Conservation (phyloP, 2,113 vertebrate species). For the Hyaena hyaena region DNA sequence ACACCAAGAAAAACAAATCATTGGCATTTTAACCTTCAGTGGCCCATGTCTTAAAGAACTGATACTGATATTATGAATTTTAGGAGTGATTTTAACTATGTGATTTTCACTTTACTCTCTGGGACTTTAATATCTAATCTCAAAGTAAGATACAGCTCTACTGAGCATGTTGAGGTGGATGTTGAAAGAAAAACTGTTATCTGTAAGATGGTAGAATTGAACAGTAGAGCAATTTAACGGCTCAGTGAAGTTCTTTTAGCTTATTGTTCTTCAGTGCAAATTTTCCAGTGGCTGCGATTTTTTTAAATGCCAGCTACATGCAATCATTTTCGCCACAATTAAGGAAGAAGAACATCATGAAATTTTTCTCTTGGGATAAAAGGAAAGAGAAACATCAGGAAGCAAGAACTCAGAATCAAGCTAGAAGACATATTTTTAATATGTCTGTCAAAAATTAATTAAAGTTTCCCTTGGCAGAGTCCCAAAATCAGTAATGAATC, state of each 20-base stretch:
- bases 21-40: not conserved
- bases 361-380: not conserved
- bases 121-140: not conserved
- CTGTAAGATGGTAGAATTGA: not conserved
- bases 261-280: not conserved
- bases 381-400: not conserved
- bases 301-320: not conserved
- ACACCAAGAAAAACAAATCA: not conserved
- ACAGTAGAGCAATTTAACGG: not conserved
- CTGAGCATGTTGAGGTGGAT: not conserved
- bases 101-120: not conserved
- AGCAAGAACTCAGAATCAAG: constrained; percentile 15
- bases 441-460: constrained; percentile 40
- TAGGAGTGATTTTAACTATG: not conserved
- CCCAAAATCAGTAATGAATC: not conserved
- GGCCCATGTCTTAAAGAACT: not conserved
- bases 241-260: not conserved
- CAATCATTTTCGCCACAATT: not conserved
- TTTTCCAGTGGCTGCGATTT: not conserved
- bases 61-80: not conserved
- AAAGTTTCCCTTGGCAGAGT: constrained; percentile 18
- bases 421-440: constrained; percentile 10
- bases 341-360: not conserved
- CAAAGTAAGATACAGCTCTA: not conserved
- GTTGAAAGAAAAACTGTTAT: not conserved